Evolutionary conservation across 1,140 invertebrate species (phyloP).

Genomic region (Pissodes strobi): DNA sequence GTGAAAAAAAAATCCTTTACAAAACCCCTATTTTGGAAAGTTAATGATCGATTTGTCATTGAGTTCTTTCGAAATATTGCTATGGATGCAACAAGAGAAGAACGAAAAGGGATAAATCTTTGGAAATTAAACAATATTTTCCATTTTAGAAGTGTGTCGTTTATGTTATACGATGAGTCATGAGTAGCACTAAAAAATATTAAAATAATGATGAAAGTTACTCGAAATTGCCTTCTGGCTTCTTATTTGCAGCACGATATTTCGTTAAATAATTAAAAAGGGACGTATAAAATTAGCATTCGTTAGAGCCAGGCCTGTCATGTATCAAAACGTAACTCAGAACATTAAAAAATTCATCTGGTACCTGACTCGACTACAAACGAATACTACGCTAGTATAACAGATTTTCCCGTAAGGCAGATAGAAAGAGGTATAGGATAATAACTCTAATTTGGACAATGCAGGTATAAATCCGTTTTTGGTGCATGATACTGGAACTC

Average conservation of each 20-base stretch:
- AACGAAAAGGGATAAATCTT: no score
- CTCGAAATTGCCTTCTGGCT: no score
- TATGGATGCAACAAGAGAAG: no score
- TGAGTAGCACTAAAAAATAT: no score
- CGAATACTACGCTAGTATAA: constrained; percentile 22
- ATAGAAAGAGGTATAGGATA: constrained; percentile 24
- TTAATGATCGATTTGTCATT: no score
- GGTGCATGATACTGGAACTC: constrained; percentile 27
- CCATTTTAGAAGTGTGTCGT: no score
- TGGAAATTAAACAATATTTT: no score
- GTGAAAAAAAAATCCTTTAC: no score
- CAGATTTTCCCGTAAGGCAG: constrained; percentile 30
- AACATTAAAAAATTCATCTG: constrained; percentile 15
- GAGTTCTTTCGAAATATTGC: no score
- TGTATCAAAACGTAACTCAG: constrained; percentile 4
- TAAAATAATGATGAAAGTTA: no score
- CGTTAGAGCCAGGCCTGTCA: constrained; percentile 16
- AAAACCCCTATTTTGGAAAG: no score
- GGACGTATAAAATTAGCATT: constrained; percentile 12
- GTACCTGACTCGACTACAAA: constrained; percentile 25
- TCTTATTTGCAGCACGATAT: neutral
- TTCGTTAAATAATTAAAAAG: neutral
- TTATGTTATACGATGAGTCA: no score
- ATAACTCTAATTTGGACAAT: constrained; percentile 33
- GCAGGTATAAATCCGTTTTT: constrained; percentile 31